Base-by-base conservation (phyloP, 2,113 vertebrate species). In the Pungitius pungitius region DNA sequence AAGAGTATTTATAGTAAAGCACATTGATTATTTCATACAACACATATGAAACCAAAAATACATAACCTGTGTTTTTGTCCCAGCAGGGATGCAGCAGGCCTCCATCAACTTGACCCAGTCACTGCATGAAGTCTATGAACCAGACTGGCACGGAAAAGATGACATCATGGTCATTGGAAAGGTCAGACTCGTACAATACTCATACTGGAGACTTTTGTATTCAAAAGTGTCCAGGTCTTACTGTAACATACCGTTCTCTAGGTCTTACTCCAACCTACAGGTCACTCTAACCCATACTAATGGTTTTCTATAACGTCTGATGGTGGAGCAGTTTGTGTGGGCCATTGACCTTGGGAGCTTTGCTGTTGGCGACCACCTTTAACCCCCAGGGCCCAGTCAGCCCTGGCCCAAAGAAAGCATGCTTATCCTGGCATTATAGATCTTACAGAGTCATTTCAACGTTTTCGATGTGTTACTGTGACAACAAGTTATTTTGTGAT, bases 71-170 rank as follows among this genome's bases (percentile, higher is more conserved):
- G 1, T 37, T n/a, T 12, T 45, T 24, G 57, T 35, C 68, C 5
- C 18, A 81, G 8, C 85, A 99, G 97, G 94, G 27, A 99, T 99
- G 98, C 97, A 99, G 77, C 97, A 99, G 89, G 97, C 97, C 20
- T 99, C 98, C 6, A 96, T 97, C 91, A 99, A 98, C 77, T 94
- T 99, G 78, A 96, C 96, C 0, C 96, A 99, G 90, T 99, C 97
- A 2, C 94, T 99, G 22, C 97, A 99, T 26, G 98, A 99, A 87
- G 97, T 99, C 20, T 99, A 99, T 2, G 98, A 99, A 71, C 96
- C 96, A 2, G 97, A 99, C 4, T 99, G 98, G 98, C 96, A 97
- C 0, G 98, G 97, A 26, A 96, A 96, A 61, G 97, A 99, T 62
- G 96, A 99, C 4, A 95, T 99, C 68, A 95, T 98, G 92, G 93